Evolutionary conservation across 2,888 invertebrate species (phyloP).

Genomic region (Volucella bombylans): DNA sequence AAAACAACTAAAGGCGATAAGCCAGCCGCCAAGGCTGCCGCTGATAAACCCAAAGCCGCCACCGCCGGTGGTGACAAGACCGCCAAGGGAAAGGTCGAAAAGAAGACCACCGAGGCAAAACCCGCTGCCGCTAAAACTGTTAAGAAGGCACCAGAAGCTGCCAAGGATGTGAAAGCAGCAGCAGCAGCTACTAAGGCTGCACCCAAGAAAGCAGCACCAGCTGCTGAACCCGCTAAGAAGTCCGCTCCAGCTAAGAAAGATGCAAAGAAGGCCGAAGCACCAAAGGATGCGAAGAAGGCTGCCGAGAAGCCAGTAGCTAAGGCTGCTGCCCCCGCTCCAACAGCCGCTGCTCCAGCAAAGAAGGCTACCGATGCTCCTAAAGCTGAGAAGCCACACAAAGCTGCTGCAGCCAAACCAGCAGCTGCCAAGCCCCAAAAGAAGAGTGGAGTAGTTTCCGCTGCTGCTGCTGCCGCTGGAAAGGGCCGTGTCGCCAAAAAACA

Average conservation of each 20-base stretch:
- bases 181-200: constrained; percentile 77
- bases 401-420: constrained; percentile 77
- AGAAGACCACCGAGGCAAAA: constrained; percentile 81
- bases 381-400: constrained; percentile 76
- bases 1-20: constrained; percentile 81
- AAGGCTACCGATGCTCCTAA: constrained; percentile 71
- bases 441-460: constrained; percentile 77
- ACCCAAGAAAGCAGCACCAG: constrained; percentile 83
- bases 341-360: constrained; percentile 65
- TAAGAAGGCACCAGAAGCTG: constrained; percentile 81
- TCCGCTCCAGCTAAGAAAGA: constrained; percentile 83
- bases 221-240: constrained; percentile 79
- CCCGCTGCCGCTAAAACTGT: constrained; percentile 81
- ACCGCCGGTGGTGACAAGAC: constrained; percentile 77
- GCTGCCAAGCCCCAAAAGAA: constrained; percentile 78
- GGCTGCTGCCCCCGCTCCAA: constrained; percentile 78
- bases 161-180: constrained; percentile 82
- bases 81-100: constrained; percentile 82
- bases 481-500: constrained; percentile 83
- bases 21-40: constrained; percentile 80
- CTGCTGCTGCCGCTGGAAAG: constrained; percentile 81
- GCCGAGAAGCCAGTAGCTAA: constrained; percentile 79
- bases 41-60: constrained; percentile 78
- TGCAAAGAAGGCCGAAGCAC: constrained; percentile 83
- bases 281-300: constrained; percentile 80